phyloP scores from a whole-genome alignment of 2,888 invertebrate species.

The Sinodicranocentrus sp. region DNA sequence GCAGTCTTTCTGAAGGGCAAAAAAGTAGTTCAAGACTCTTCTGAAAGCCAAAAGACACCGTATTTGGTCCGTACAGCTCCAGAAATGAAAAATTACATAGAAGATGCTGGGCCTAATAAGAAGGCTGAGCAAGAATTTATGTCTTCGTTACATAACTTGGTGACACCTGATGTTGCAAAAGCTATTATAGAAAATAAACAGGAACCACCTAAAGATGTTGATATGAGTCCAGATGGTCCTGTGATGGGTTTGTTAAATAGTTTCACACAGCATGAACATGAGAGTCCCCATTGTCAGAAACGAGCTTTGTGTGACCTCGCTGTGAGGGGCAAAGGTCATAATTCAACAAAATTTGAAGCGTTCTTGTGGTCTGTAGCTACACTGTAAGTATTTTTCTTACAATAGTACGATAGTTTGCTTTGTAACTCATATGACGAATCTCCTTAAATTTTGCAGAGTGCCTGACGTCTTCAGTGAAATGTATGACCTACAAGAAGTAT shows the following conservation, averaged over 20 bases:
- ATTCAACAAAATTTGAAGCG: conserved; percentile 73
- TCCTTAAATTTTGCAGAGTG: conserved; percentile 63
- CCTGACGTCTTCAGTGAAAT: conserved; percentile 72
- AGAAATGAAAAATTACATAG: neutral
- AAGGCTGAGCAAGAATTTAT: conserved; percentile 51
- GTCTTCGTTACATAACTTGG: conserved; percentile 43
- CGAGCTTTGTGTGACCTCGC: conserved; percentile 75
- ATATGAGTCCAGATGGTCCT: conserved; percentile 73
- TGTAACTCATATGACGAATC: too few species aligned
- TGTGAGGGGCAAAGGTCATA: conserved; percentile 65
- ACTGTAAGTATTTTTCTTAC: conserved; percentile 65
- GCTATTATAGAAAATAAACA: conserved; percentile 51
- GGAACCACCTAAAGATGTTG: conserved; percentile 63
- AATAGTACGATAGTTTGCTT: too few species aligned
- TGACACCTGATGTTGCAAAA: conserved; percentile 53
- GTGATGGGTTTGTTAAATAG: conserved; percentile 75
- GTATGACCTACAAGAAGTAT: conserved; percentile 75
- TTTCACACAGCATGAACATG: conserved; percentile 72
- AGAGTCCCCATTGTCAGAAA: conserved; percentile 73
- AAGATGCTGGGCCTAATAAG: neutral
- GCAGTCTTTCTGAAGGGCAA: conserved; percentile 19
- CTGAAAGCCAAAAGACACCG: conserved; percentile 1
- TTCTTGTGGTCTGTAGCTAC: conserved; percentile 75
- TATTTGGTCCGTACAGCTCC: neutral
- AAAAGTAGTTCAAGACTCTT: neutral